Evolutionary conservation across 2,113 vertebrate genomes (phyloP).

Genomic region (Mobula hypostoma): DNA sequence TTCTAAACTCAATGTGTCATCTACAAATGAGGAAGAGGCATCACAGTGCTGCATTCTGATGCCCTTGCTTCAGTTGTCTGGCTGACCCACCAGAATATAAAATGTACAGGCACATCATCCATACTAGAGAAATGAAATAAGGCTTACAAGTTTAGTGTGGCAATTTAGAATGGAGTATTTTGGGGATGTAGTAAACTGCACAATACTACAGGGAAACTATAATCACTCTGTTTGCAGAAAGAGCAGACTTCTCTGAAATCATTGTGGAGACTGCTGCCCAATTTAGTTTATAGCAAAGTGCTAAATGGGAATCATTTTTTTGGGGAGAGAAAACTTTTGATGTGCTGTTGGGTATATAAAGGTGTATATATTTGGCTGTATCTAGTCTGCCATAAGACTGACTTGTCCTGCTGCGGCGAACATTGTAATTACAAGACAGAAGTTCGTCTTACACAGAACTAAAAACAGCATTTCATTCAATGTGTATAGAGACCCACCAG

Average conservation of each 20-base stretch:
- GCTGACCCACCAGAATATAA: too few species aligned
- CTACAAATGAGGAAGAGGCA: too few species aligned
- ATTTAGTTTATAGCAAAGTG: not conserved
- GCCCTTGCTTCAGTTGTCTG: too few species aligned
- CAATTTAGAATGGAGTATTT: not conserved
- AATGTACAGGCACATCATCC: too few species aligned
- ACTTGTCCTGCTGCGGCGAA: conserved; percentile 51
- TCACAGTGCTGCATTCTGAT: too few species aligned
- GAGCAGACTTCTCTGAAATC: not conserved
- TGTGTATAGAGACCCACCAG: conserved; percentile 41
- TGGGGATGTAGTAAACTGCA: not conserved
- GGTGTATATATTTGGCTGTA: not conserved
- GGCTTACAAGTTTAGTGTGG: too few species aligned
- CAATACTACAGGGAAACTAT: not conserved
- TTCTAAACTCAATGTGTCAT: too few species aligned
- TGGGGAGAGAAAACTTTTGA: not conserved
- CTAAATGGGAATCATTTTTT: not conserved
- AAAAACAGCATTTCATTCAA: conserved; percentile 13
- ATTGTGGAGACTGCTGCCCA: not conserved
- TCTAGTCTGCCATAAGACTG: conserved; percentile 42
- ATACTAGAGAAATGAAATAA: too few species aligned
- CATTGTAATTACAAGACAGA: conserved; percentile 54
- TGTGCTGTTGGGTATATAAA: not conserved
- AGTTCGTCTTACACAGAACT: conserved; percentile 48
- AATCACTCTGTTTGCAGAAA: not conserved